Evolutionary conservation across 37 sponge, comb jelly and placozoan species (phyloP).

Genomic region (Ianthella basta): DNA sequence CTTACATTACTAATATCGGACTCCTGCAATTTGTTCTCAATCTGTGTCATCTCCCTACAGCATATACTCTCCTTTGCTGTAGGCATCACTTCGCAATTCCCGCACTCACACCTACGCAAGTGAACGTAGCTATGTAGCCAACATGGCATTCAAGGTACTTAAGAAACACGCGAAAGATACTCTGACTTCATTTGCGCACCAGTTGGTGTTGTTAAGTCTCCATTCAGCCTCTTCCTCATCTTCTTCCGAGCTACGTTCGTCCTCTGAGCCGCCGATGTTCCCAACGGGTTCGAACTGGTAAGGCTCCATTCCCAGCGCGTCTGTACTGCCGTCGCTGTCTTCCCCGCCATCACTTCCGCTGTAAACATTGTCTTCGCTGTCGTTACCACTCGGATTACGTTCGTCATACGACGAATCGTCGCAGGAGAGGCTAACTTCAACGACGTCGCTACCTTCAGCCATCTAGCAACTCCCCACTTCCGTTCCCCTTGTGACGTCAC

Average conservation of each 20-base stretch:
- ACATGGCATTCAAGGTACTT: background rate
- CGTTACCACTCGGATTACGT: background rate
- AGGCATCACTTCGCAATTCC: conserved; percentile 41
- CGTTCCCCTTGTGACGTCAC: too few species aligned
- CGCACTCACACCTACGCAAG: conserved; percentile 37
- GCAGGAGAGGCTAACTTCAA: background rate
- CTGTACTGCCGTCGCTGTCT: background rate
- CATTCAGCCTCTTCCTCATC: background rate
- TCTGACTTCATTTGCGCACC: background rate
- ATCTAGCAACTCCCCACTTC: too few species aligned
- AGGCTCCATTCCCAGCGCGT: background rate
- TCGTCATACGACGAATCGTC: background rate
- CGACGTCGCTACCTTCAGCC: background rate
- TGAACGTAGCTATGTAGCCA: too few species aligned
- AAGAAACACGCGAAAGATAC: background rate
- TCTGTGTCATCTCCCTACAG: conserved; percentile 28
- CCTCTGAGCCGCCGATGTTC: background rate
- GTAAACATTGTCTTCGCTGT: background rate
- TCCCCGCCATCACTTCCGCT: too few species aligned
- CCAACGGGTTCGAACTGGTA: conserved; percentile 28
- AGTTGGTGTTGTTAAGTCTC: conserved; percentile 24
- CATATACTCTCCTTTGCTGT: conserved; percentile 42
- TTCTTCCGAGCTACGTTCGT: background rate
- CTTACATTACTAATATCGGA: background rate
- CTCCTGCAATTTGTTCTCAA: conserved; percentile 3